Evolutionary conservation across 2,888 invertebrate genomes (phyloP).

Genomic region (Cryptocephalus primarius): DNA sequence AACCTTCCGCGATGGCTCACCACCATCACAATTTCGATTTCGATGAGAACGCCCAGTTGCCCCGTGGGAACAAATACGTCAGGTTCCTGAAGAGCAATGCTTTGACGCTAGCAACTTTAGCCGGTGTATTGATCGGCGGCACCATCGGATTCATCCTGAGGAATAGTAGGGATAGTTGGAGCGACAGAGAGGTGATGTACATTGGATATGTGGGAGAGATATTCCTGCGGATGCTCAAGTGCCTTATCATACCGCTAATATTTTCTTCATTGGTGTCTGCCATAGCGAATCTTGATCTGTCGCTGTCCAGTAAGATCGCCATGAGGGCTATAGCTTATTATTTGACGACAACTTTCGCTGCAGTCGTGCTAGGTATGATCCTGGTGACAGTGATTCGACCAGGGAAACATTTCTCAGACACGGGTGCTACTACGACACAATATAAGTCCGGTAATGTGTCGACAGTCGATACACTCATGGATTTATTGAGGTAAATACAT

Average conservation of each 20-base stretch:
- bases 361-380: constrained; percentile 60
- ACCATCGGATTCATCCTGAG: constrained; percentile 42
- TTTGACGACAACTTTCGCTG: constrained; percentile 54
- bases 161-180: constrained; percentile 35
- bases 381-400: constrained; percentile 57
- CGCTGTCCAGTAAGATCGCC: constrained; percentile 56
- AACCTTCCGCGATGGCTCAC: constrained; percentile 3
- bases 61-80: constrained; percentile 18
- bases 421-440: constrained; percentile 6
- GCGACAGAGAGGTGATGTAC: constrained; percentile 53
- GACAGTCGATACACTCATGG: constrained; percentile 58
- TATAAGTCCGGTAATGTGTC: too few relatives aligned
- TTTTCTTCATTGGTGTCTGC: constrained; percentile 57
- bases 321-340: constrained; percentile 57
- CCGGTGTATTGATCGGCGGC: constrained; percentile 45
- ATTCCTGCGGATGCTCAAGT: constrained; percentile 62
- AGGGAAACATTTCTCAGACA: constrained; percentile 32
- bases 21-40: constrained; percentile 14
- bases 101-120: constrained; percentile 47
- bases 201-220: constrained; percentile 42
- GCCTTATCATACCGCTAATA: constrained; percentile 62
- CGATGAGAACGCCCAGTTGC: constrained; percentile 7
- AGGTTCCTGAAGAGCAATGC: constrained; percentile 36
- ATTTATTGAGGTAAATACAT: constrained; percentile 49
- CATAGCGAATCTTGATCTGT: constrained; percentile 56